Conservation (phyloP, 2,797 vertebrate species). For the Ctenopoma kingsleyae region DNA sequence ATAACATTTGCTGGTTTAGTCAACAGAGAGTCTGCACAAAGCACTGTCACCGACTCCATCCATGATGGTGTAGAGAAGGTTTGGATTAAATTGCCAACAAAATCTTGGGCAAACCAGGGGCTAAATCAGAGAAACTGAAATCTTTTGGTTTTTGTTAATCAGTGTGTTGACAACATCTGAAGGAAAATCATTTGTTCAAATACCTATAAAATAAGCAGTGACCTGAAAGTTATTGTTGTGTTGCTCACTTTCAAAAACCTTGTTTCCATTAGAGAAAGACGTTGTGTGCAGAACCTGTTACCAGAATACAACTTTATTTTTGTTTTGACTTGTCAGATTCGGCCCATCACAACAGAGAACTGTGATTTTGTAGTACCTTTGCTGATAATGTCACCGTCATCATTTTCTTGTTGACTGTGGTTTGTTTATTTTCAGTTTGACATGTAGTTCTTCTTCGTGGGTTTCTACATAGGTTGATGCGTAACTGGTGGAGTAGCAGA, state of each 20-base stretch:
- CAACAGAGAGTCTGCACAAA: too few species aligned
- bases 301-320: background rate
- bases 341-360: background rate
- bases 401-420: background rate
- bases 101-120: too few species aligned
- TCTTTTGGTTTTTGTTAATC: background rate
- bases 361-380: background rate
- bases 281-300: background rate
- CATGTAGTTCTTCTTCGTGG: background rate
- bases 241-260: background rate
- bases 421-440: background rate
- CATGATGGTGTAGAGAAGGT: background rate
- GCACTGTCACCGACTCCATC: too few species aligned
- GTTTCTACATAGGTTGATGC: constrained; percentile 82
- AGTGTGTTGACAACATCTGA: background rate
- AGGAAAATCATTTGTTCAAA: too few species aligned
- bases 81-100: too few species aligned
- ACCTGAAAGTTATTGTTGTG: background rate
- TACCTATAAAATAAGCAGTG: background rate
- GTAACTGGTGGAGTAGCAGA: constrained; percentile 93
- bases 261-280: background rate
- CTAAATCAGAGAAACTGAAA: too few species aligned
- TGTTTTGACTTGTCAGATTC: background rate
- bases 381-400: background rate
- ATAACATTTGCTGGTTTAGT: too few species aligned